These are phyloP conservation scores for Eupithecia dodoneata DNA, from an alignment of 2,888 invertebrate genomes.

Conservation along the genomic window DNA sequence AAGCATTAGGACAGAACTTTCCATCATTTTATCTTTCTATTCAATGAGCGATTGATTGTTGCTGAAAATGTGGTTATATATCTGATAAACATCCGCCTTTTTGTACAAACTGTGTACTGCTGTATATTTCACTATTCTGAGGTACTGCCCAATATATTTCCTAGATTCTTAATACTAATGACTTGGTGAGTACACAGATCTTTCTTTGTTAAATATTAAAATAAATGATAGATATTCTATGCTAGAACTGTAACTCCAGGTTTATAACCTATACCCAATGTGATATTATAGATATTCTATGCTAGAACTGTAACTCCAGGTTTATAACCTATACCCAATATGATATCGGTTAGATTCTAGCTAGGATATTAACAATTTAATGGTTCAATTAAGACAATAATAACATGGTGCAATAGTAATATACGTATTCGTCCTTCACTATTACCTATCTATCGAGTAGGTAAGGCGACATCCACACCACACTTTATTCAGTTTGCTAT, in stretches of 20 bases:
- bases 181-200: background rate
- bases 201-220: background rate
- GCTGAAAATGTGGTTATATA: background rate
- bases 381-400: slow-evolving; percentile 1
- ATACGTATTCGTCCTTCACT: slow-evolving; percentile 1
- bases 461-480: background rate
- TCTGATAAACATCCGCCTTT: background rate
- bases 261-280: background rate
- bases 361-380: slow-evolving; percentile 4
- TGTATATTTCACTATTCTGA: background rate
- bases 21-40: background rate
- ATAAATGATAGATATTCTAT: background rate
- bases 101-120: background rate
- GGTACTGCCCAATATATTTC: background rate
- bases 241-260: background rate
- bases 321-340: background rate
- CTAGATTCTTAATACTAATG: background rate
- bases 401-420: background rate
- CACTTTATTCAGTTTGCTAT: background rate
- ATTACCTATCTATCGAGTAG: background rate
- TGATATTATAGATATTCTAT: background rate
- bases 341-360: background rate
- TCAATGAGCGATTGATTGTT: background rate
- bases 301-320: background rate
- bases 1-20: background rate